Conservation (phyloP, 2,797 vertebrate genomes). For the Paratrypauchen microcephalus region DNA sequence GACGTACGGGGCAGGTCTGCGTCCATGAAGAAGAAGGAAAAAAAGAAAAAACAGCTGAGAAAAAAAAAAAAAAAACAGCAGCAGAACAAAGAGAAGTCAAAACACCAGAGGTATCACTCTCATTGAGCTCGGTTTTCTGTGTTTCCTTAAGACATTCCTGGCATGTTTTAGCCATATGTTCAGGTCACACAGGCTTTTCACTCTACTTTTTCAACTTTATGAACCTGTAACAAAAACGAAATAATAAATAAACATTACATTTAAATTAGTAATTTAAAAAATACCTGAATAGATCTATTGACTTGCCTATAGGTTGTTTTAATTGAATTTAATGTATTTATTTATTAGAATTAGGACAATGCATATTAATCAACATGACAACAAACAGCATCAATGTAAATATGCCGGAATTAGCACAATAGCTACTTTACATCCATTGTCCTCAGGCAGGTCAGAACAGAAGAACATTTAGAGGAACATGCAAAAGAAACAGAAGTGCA, state of each 20-base stretch:
- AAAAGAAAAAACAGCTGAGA: constrained; percentile 43
- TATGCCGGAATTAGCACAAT: too few species aligned
- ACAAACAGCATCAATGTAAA: too few species aligned
- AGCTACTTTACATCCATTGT: too few species aligned
- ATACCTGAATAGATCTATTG: background rate
- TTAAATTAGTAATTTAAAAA: background rate
- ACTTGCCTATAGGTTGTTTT: background rate
- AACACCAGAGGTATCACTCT: constrained; percentile 43
- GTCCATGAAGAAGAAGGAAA: constrained; percentile 67
- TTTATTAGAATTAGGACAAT: too few species aligned
- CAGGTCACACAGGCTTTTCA: background rate
- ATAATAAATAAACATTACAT: background rate
- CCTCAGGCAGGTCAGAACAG: too few species aligned
- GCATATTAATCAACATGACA: too few species aligned
- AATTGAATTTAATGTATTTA: too few species aligned
- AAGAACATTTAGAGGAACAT: too few species aligned
- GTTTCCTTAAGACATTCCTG: constrained; percentile 5
- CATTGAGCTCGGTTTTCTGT: background rate
- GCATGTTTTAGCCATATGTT: constrained; percentile 8
- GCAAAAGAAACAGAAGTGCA: too few species aligned
- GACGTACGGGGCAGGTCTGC: constrained; percentile 67
- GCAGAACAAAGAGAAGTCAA: constrained; percentile 25
- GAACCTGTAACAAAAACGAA: constrained; percentile 2
- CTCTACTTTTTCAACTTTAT: background rate
- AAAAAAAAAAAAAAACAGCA: constrained; percentile 63